A percentile compares a stretch with the other conserved stretches of the same genome.
These are phyloP conservation scores for Actinemys pallida DNA, from an alignment of 2,113 vertebrate species.

Conservation along the genomic window DNA sequence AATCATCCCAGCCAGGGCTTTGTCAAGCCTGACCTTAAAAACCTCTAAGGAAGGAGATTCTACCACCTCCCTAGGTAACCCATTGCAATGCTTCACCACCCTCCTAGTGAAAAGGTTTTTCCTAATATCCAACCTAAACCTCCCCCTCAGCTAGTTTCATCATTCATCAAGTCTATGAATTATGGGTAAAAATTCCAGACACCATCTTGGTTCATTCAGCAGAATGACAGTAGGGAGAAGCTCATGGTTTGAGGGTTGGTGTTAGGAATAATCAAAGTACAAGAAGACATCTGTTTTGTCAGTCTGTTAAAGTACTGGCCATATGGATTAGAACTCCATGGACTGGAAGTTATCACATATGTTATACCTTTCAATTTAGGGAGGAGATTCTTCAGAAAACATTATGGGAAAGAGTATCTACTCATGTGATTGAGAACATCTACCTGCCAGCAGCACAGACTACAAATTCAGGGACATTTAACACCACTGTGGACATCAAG, in stretches of 20 bases:
- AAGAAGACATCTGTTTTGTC: not conserved
- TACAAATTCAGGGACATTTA: conserved; percentile 96
- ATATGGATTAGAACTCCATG: not conserved
- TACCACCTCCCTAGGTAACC: too few species aligned
- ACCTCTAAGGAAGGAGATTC: too few species aligned
- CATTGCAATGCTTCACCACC: too few species aligned
- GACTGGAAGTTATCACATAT: not conserved
- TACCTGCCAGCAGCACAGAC: conserved; percentile 98
- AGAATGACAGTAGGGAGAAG: not conserved
- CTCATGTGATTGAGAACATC: conserved; percentile 99
- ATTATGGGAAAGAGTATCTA: conserved; percentile 96
- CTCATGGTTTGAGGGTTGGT: not conserved
- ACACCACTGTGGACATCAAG: conserved; percentile 98
- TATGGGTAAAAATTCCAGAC: not conserved
- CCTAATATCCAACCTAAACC: too few species aligned
- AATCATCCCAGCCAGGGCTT: too few species aligned
- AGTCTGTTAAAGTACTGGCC: not conserved
- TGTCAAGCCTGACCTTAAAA: too few species aligned
- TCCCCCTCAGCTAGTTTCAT: not conserved
- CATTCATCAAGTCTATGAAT: not conserved
- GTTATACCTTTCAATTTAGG: conserved; percentile 78
- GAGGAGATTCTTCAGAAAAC: conserved; percentile 96
- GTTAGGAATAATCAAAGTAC: not conserved
- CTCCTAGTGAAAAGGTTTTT: too few species aligned
- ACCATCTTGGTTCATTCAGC: not conserved